Percentiles rank a stretch among this genome's conserved stretches.
Evolutionary conservation across 2,888 invertebrate species (phyloP).

Genomic region (Hypolimnas misippus): DNA sequence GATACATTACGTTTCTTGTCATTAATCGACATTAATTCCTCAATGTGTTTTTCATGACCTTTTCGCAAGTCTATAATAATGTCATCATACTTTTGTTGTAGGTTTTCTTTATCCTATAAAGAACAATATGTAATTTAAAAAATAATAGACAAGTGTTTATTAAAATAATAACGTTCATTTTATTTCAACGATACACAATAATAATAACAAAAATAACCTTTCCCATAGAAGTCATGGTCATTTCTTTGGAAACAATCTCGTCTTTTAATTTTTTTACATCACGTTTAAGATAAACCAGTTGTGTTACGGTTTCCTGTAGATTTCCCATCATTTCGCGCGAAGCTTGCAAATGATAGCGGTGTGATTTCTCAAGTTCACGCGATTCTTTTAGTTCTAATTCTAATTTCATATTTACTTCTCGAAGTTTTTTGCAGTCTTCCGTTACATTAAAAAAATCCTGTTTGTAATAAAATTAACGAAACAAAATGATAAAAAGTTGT

Average conservation of each 20-base stretch:
- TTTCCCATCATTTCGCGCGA: conserved; percentile 77
- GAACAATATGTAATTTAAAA: too few species aligned
- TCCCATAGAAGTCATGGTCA: conserved; percentile 54
- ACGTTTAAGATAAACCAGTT: conserved; percentile 71
- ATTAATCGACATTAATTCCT: conserved; percentile 56
- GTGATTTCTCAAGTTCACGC: conserved; percentile 72
- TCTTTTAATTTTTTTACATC: conserved; percentile 70
- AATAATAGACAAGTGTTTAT: too few species aligned
- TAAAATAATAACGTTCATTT: too few species aligned
- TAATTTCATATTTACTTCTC: conserved; percentile 64
- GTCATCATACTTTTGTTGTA: conserved; percentile 57
- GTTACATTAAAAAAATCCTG: conserved; percentile 65
- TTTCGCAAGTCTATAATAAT: conserved; percentile 55
- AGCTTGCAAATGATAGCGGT: conserved; percentile 69
- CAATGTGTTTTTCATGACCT: conserved; percentile 62
- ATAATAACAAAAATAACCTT: conserved; percentile 58
- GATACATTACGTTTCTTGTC: conserved; percentile 63
- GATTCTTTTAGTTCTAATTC: conserved; percentile 67
- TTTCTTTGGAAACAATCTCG: conserved; percentile 60
- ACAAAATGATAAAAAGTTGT: not conserved
- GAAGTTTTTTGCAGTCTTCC: conserved; percentile 64
- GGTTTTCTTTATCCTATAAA: conserved; percentile 69
- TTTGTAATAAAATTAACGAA: conserved; percentile 13
- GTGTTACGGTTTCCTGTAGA: conserved; percentile 75
- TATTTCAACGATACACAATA: too few species aligned